Evolutionary conservation across 2,797 vertebrate species (phyloP).

Genomic region (Darevskia mixta): DNA sequence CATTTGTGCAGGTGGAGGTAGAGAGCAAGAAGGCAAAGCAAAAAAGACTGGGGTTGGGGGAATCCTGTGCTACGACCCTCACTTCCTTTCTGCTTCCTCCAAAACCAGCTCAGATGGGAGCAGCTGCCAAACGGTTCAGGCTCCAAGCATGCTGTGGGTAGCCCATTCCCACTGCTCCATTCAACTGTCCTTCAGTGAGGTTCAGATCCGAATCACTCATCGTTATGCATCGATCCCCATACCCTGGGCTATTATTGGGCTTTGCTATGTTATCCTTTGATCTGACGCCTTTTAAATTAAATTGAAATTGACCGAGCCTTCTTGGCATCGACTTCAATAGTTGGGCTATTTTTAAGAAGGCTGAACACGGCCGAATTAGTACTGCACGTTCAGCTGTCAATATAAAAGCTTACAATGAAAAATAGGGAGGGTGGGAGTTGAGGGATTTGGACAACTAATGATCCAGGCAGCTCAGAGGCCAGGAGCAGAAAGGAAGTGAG

Average conservation of each 20-base stretch:
- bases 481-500: neutral
- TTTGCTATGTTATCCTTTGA: slow-evolving; percentile 58
- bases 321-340: slow-evolving; percentile 61
- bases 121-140: neutral
- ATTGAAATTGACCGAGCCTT: slow-evolving; percentile 65
- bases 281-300: slow-evolving; percentile 67
- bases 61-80: neutral
- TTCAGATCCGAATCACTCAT: slow-evolving; percentile 8
- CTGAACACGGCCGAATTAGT: slow-evolving; percentile 52
- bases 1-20: accelerated
- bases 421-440: neutral
- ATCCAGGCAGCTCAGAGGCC: slow-evolving; percentile 25
- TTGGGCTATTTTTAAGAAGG: slow-evolving; percentile 61
- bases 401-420: slow-evolving; percentile 45
- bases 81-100: neutral
- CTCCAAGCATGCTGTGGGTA: neutral
- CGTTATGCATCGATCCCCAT: slow-evolving; percentile 25
- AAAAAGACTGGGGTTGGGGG: neutral
- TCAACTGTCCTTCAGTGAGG: neutral
- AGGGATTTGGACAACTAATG: neutral
- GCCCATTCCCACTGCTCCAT: neutral
- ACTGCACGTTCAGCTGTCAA: slow-evolving; percentile 42
- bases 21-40: neutral
- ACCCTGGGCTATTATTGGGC: slow-evolving; percentile 40
- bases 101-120: neutral